Base-by-base conservation (phyloP, 2,113 vertebrate genomes). In the Neotragus pygmaeus region DNA sequence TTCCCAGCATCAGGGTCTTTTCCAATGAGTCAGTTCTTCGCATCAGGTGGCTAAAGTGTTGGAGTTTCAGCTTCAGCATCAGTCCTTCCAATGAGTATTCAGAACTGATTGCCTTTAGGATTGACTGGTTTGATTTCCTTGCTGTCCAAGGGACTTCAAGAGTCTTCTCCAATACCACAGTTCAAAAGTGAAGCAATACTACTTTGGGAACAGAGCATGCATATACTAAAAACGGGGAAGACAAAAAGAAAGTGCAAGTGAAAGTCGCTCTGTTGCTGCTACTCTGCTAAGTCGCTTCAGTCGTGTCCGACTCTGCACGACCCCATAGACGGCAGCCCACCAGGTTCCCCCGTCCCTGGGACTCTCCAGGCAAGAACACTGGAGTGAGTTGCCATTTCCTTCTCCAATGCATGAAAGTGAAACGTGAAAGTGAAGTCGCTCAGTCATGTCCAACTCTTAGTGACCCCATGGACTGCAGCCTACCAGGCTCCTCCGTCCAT, bases 121-220 rank as follows among this genome's bases (percentile, higher is more conserved):
- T 70, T 70, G 64, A 70, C 5, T 70, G 17, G 17, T 70, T 70
- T 70, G 64, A 70, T 70, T 70, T 70, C n/a, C 64, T 70, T 70
- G n/a, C 64, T 70, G 19, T 36, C 64, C n/a, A 70, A 70, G n/a
- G n/a, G 19, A 36, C 64, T 70, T 66, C 33, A 36, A 66, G 64
- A 66, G 16, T 66, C 64, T 66, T 70, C 19, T 70, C 64, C n/a
- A 70, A 36, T 5, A 70, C 19, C 64, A 70, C n/a, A 23, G 19
- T 36, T 70, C 64, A 70, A 70, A 70, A 87, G 43, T 90, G 82
- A 73, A 89, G 66, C n/a, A 57, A 5, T 95, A 94, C 17, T 7
- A 77, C n/a, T 57, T 70, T 58, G 60, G 49, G 73, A 96, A 88
- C 12, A 85, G 84, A 73, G 39, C 25, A 60, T 33, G 23, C 2